A percentile compares a stretch with the other conserved stretches of the same genome.
Conservation (phyloP, 2,888 invertebrate species). For the Anthophora plumipes region DNA sequence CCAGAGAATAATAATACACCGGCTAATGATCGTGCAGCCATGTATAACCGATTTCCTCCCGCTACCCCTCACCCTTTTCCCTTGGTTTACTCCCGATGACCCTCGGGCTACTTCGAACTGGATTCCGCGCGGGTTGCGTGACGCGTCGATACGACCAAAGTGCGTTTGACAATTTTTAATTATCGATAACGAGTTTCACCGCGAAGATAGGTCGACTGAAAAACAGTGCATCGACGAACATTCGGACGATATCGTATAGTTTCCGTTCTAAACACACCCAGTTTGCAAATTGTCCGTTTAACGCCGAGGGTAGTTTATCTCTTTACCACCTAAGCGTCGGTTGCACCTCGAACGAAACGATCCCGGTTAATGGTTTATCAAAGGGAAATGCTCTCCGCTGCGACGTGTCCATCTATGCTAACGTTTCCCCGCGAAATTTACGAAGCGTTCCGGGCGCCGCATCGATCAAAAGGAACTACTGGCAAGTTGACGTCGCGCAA, state of each 20-base stretch:
- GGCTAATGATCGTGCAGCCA: slow-evolving; percentile 79
- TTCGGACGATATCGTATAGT: slow-evolving; percentile 35
- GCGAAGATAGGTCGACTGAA: slow-evolving; percentile 64
- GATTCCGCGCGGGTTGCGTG: slow-evolving; percentile 69
- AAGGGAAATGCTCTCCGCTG: slow-evolving; percentile 24
- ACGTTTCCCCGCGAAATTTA: too few species aligned
- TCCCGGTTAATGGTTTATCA: slow-evolving; percentile 29
- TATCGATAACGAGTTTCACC: slow-evolving; percentile 77
- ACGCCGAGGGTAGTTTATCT: slow-evolving; percentile 38
- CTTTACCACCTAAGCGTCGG: slow-evolving; percentile 14
- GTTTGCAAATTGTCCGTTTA: slow-evolving; percentile 48
- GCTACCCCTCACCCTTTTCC: slow-evolving; percentile 38
- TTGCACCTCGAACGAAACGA: too few species aligned
- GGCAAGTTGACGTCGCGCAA: slow-evolving; percentile 78
- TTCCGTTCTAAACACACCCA: slow-evolving; percentile 52
- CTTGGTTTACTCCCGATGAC: slow-evolving; percentile 70
- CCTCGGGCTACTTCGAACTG: slow-evolving; percentile 75
- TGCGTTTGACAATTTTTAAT: slow-evolving; percentile 83
- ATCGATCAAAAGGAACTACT: slow-evolving; percentile 79
- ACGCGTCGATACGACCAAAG: slow-evolving; percentile 74
- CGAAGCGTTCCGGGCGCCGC: slow-evolving; percentile 70
- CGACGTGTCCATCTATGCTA: too few species aligned
- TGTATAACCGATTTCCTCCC: slow-evolving; percentile 41
- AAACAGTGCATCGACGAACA: slow-evolving; percentile 59
- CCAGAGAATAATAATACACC: slow-evolving; percentile 81